Evolutionary conservation across 2,113 vertebrate genomes (phyloP), one percentile per base, ranked within the genome.

Genomic region (Thymallus thymallus): DNA sequence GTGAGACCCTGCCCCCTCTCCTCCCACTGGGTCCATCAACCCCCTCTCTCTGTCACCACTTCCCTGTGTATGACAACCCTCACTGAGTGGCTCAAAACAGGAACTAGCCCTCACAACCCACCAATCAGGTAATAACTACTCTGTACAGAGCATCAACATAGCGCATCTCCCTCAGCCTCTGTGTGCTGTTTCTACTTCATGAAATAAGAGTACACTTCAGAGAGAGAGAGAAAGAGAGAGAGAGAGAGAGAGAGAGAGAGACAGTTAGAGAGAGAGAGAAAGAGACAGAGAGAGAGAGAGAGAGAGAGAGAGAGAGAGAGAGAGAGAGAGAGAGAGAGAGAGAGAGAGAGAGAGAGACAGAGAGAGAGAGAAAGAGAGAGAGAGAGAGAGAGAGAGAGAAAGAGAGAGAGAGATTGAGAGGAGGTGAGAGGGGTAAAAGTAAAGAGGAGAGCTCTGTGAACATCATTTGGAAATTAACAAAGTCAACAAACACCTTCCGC

Each of bases 101-200:
- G 87, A 87, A 89, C 83, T 72, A 6, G 70, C 60, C 75, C 76
- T 86, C 80, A 86, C 86, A 91, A 80, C 81, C 81, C 80, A 80
- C 88, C 86, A 87, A 88, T 91, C 85, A 81, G 77, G 86, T 90
- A 90, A 90, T 88, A 84, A 88, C 78, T 80, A 80, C 76, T 81
- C 66, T 63, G 72, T 73, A 58, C 72, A 18, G 48, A 5, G 16
- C 13, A 18, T 51, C 48, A 51, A 51, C 48, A 14, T 4, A 51
- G 16, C 14, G 18, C 48, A 51, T 51, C 48, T 51, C 48, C 5
- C 48, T 18, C 12, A 18, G 14, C 16, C 14, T 51, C 48, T 41
- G 35, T 41, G 16, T 18, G 16, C 48, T 18, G 16, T 5, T 51
- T 51, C 16, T 51, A 51, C 48, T 51, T 18, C 48, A 51, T 14